Evolutionary conservation across 2,113 vertebrate species (phyloP).

Genomic region (Halichoeres trimaculatus): DNA sequence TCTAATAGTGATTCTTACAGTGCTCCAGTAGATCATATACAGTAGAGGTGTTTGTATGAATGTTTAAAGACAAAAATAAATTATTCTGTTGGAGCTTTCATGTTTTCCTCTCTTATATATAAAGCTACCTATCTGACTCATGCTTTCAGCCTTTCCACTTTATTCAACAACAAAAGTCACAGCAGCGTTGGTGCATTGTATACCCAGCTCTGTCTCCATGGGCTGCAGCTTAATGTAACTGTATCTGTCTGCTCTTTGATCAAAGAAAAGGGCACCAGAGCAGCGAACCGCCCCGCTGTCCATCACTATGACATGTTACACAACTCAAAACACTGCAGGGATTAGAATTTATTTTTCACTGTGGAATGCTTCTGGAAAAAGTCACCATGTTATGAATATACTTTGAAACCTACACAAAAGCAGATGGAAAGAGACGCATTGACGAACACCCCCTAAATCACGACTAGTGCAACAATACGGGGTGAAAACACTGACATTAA

Average conservation of each 20-base stretch:
- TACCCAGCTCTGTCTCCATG: neutral
- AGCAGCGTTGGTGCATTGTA: slow-evolving; percentile 1
- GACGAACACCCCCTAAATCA: neutral
- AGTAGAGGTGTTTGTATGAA: neutral
- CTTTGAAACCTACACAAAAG: neutral
- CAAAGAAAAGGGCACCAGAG: slow-evolving; percentile 17
- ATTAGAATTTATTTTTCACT: neutral
- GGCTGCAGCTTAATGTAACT: slow-evolving; percentile 3
- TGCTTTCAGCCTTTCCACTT: neutral
- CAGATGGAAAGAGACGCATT: neutral
- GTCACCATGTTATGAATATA: neutral
- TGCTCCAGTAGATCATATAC: neutral
- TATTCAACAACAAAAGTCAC: neutral
- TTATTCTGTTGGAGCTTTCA: neutral
- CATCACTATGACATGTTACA: neutral
- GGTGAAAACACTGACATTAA: neutral
- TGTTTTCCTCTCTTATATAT: neutral
- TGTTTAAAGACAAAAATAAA: neutral
- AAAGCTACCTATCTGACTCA: neutral
- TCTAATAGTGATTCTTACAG: neutral
- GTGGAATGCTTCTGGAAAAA: neutral
- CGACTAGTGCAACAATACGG: neutral
- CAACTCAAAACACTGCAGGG: slow-evolving; percentile 9
- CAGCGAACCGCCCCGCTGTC: neutral
- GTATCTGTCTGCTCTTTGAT: slow-evolving; percentile 8